Base-by-base conservation (phyloP, 2,888 invertebrate genomes). In the Lepas anatifera region DNA sequence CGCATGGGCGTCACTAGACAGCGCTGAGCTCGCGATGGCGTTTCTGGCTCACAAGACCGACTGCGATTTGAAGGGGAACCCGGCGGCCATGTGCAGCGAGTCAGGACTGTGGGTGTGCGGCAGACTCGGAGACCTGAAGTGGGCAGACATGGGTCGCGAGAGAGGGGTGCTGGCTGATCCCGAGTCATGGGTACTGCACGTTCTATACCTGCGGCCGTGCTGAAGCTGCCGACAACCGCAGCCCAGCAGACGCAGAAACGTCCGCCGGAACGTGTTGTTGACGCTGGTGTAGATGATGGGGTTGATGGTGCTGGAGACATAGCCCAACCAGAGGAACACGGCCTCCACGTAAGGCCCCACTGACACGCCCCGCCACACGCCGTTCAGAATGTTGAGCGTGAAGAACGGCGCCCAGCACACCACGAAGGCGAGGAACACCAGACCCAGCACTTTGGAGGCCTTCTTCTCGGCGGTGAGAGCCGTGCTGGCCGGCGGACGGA, bases 401-500 rank as follows among this genome's bases (percentile, higher is more conserved):
- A 95, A 95, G 81, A 95, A 95, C 11, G 95, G 95, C n/a, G 94
- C 90, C 95, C 95, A 95, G 52, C 95, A 85, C 58, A 95, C 87
- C 43, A 95, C 94, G 79, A 95, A 95, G 0, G 93, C 92, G 80
- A 93, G 92, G 81, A 95, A 95, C 1, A 95, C 95, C 0, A 95
- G 90, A 4, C 95, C 95, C 29, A 95, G 81, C 41, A 73, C 96
- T 81, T 96, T 95, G 22, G 96, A 95, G 0, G 97, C 97, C 80
- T 96, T 96, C 78, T 95, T 95, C 79, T 97, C 95, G 69, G 94
- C 84, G 85, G 0, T 90, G 89, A 76, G 91, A 90, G 76, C 90
- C 63, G 70, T 73, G 39, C 37, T 64, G 37, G 39, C 39, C 71
- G 71, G 64, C 64, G 70, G 13, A 68, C 48, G 25, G 69, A 70